Evolutionary conservation across 2,797 vertebrate genomes (phyloP).

Genomic region (Alca torda): DNA sequence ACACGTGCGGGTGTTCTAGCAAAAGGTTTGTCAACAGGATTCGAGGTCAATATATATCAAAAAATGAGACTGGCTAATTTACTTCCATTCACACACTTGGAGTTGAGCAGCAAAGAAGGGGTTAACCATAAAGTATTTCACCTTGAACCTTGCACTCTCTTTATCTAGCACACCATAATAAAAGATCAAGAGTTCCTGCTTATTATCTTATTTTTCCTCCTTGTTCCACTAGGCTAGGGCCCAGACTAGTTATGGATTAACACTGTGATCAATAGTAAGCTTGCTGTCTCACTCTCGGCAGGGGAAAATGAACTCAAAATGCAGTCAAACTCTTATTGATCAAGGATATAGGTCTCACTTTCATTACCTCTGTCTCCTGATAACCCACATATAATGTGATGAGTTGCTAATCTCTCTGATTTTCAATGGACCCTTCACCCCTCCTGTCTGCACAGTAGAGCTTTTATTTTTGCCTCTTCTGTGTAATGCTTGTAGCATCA

Average conservation of each 20-base stretch:
- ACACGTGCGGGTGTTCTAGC: not conserved
- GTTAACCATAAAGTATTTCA: constrained; percentile 77
- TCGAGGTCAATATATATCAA: constrained; percentile 47
- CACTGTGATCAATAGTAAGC: constrained; percentile 93
- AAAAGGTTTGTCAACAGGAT: constrained; percentile 16
- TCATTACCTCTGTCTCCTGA: constrained; percentile 92
- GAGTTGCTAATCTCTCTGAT: constrained; percentile 94
- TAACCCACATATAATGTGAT: constrained; percentile 96
- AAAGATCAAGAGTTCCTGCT: constrained; percentile 89
- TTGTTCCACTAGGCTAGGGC: constrained; percentile 85
- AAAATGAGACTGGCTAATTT: not conserved
- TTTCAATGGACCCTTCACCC: constrained; percentile 89
- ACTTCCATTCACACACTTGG: constrained; percentile 23
- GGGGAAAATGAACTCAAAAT: constrained; percentile 98
- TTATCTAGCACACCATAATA: constrained; percentile 86
- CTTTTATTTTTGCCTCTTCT: constrained; percentile 74
- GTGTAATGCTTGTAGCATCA: constrained; percentile 69
- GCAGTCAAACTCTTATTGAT: constrained; percentile 99
- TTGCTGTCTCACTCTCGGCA: constrained; percentile 88
- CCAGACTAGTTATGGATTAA: constrained; percentile 98
- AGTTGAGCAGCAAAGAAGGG: constrained; percentile 68
- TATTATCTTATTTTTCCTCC: constrained; percentile 88
- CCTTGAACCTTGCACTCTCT: constrained; percentile 79
- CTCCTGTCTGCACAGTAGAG: constrained; percentile 68
- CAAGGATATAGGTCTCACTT: constrained; percentile 89